Base-by-base conservation (phyloP, 2,113 vertebrate genomes). In the Rallus limicola region DNA sequence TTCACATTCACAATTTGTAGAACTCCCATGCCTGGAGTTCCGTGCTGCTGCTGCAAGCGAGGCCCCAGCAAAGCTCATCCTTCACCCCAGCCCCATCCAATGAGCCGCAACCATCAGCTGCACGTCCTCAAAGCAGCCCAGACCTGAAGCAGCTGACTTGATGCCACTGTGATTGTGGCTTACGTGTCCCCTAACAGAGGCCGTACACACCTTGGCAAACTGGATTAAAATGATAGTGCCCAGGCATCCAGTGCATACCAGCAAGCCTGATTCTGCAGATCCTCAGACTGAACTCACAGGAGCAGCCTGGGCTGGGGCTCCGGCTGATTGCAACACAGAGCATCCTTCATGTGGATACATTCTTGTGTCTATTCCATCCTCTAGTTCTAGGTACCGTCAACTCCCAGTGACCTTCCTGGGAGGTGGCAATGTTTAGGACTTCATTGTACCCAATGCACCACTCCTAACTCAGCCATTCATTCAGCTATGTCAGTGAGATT, bases 1-100 rank as follows among this genome's bases (percentile, higher is more conserved):
- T 92, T 88, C 86, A 53, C 74, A 84, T 74, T 78, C 69, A 40
- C 70, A 60, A 3, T 88, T 79, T 69, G 77, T 76, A 82, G 71
- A 87, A 82, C 79, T 84, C 62, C 58, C 50, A 84, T 50, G 58
- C 91, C 78, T 38, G 50, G 74, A 95, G 80, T 95, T 93, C 69
- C 68, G 15, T 59, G 1, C 44, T 15, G 1, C 59, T 34, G 9
- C 79, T 64, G 44, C 50, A 75, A 84, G 33, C 29, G 24, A 78
- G 38, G 62, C 48, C 40, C 2, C 3, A 50, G 90, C 19, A 79
- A 2, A 53, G 44, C 56, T 29, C 11, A 9, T 70, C 53, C 60
- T 48, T 69, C 19, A 12, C 36, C 60, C 68, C 33, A 10, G 52
- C 42, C 34, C 62, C 16, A 0, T 1, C 4, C 50, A 53, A 52